Conservation (phyloP, 2,797 vertebrate genomes). For the Tolypeutes matacus region DNA sequence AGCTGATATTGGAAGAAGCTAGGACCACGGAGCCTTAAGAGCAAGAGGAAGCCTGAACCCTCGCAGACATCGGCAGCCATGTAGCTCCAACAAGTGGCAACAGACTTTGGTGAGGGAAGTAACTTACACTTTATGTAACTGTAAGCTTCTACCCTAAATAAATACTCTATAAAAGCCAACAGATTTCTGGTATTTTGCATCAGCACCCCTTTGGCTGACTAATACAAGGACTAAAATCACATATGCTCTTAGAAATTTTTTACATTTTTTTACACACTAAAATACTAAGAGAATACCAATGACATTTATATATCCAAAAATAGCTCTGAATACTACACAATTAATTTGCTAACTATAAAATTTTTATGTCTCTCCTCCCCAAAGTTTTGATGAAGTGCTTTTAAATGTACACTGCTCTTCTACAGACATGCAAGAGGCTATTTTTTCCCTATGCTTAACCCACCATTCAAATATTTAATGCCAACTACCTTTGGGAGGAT, state of each 20-base stretch:
- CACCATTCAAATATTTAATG: neutral
- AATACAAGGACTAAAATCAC: neutral
- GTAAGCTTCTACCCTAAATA: too few relatives aligned
- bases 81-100: too few relatives aligned
- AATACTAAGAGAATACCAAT: neutral
- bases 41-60: too few relatives aligned
- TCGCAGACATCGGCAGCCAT: too few relatives aligned
- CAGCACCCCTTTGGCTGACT: too few relatives aligned
- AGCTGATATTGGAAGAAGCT: too few relatives aligned
- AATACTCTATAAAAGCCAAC: too few relatives aligned
- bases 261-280: neutral
- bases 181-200: too few relatives aligned
- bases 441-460: neutral
- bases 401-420: neutral
- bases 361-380: neutral
- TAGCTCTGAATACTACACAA: neutral
- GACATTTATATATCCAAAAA: neutral
- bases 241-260: neutral
- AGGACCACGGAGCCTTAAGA: too few relatives aligned
- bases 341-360: neutral
- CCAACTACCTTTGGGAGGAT: neutral
- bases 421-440: neutral
- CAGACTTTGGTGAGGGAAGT: too few relatives aligned
- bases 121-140: too few relatives aligned
- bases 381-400: constrained; percentile 36